Evolutionary conservation across 2,113 vertebrate species (phyloP), one percentile per base, ranked within the genome.

Genomic region (Sardina pilchardus): DNA sequence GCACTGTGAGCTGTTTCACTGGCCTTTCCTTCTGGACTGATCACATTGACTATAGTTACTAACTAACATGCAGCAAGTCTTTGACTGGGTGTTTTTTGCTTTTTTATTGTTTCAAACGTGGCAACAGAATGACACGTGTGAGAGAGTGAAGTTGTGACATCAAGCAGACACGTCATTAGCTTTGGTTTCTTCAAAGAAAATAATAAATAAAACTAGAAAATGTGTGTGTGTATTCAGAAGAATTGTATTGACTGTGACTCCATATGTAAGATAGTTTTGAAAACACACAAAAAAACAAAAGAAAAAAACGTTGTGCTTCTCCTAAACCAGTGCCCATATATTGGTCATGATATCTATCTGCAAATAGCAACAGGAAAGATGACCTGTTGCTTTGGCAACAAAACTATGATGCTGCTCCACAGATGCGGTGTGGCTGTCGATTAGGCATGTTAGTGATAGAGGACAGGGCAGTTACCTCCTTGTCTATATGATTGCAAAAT

Each of bases 261-360:
- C 12, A 9, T 10, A 9, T 26, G 63, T 67, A 10, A n/a, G 24
- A 26, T 26, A 30, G 26, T 36, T 36, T 78, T 86, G 83, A 87
- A 93, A 92, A n/a, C n/a, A n/a, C n/a, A n/a, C n/a, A n/a, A n/a
- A n/a, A n/a, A n/a, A n/a, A n/a, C n/a, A n/a, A n/a, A n/a, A n/a
- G n/a, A 93, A 90, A 93, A 59, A 24, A 90, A 93, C 84, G 84
- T 97, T 98, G 97, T 97, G 96, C 97, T 97, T 98, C 94, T 94
- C 95, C 94, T 94, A 93, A 94, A 95, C 96, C 95, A 96, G 95
- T 95, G 95, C 93, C 63, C 10, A 4, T 36, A 34, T 78, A 10
- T 78, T 17, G 30, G 10, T 36, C 30, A 36, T 78, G 5, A 78
- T 34, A 78, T 8, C 63, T 78, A 34, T 4, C 30, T 78, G 71